phyloP scores from a whole-genome alignment of 2,797 vertebrate genomes.

The Microcaecilia unicolor region DNA sequence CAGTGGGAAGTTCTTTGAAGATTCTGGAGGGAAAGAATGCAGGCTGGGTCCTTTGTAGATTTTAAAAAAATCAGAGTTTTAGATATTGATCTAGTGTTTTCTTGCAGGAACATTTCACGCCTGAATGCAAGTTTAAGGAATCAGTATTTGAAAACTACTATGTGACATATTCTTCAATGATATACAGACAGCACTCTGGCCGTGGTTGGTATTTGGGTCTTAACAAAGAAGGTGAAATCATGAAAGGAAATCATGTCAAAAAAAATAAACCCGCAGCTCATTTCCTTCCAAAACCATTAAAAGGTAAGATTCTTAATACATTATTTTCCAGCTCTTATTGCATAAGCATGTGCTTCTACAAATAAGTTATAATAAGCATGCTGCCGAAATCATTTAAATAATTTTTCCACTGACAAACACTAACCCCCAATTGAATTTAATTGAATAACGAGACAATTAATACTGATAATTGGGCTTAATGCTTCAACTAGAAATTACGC shows the following conservation, averaged over 20 bases:
- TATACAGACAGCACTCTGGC: conserved; percentile 95
- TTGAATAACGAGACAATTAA: too few relatives aligned
- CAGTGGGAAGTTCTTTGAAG: neutral
- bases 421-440: too few relatives aligned
- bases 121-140: conserved; percentile 98
- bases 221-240: conserved; percentile 97
- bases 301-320: conserved; percentile 64
- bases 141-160: conserved; percentile 99
- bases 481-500: too few relatives aligned
- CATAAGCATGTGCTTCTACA: too few relatives aligned
- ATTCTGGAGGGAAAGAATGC: neutral
- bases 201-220: conserved; percentile 98
- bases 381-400: too few relatives aligned
- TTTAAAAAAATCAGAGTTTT: neutral
- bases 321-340: too few relatives aligned
- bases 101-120: conserved; percentile 94
- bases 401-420: too few relatives aligned
- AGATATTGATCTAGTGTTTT: conserved; percentile 15
- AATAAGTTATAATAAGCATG: too few relatives aligned
- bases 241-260: conserved; percentile 98
- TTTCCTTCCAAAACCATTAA: conserved; percentile 97
- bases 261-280: conserved; percentile 97
- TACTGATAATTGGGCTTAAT: too few relatives aligned
- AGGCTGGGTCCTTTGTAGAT: neutral
- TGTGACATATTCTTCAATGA: conserved; percentile 97